A percentile compares a stretch with the other conserved stretches of the same genome.
These are phyloP conservation scores for Oryctes rhinoceros DNA, from an alignment of 1,140 invertebrate genomes.

Conservation along the genomic window DNA sequence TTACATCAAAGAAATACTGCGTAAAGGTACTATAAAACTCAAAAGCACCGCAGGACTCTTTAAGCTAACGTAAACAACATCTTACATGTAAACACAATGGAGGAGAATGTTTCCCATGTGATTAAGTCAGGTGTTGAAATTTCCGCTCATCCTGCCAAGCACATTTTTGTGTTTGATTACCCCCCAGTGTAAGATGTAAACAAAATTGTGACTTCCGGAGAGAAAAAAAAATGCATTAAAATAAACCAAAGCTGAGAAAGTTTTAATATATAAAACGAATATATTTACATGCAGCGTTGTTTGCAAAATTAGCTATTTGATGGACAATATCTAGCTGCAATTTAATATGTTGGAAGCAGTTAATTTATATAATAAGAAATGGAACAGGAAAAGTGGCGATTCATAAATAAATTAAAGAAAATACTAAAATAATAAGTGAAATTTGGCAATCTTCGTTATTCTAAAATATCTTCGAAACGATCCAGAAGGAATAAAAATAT, in stretches of 20 bases:
- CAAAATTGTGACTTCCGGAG: constrained; percentile 5
- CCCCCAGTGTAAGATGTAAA: neutral
- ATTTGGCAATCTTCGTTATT: too few species aligned
- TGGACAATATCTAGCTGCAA: too few species aligned
- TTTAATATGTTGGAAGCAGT: too few species aligned
- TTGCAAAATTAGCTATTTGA: too few species aligned
- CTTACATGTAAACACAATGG: neutral
- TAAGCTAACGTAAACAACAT: neutral
- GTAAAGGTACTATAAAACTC: neutral
- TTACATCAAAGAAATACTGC: neutral
- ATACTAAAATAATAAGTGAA: too few species aligned
- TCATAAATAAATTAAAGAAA: too few species aligned
- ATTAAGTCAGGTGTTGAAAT: constrained; percentile 1
- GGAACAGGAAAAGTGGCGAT: too few species aligned
- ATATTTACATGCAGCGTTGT: too few species aligned
- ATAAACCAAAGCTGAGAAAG: neutral
- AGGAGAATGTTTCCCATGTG: neutral
- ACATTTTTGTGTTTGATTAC: neutral
- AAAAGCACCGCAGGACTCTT: neutral
- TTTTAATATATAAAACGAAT: too few species aligned
- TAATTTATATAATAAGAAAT: too few species aligned
- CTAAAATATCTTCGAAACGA: too few species aligned
- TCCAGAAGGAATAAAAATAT: too few species aligned
- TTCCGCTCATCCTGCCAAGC: neutral
- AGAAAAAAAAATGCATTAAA: neutral